Percentiles rank a stretch among this genome's conserved stretches.
Conservation (phyloP, 2,888 invertebrate genomes). For the Acanthosepion lycidas region DNA sequence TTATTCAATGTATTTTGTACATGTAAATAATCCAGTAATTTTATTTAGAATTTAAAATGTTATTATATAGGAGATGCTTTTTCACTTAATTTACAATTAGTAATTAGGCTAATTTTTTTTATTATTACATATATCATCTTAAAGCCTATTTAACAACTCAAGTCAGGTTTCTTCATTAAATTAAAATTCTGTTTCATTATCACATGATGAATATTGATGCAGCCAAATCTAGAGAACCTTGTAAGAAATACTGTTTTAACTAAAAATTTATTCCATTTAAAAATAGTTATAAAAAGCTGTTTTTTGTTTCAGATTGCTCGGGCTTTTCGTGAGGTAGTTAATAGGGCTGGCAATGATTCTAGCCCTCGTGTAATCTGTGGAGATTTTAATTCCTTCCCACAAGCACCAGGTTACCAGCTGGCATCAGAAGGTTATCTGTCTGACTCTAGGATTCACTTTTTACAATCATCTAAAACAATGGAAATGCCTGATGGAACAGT, state of each 20-base stretch:
- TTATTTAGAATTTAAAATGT: too few relatives aligned
- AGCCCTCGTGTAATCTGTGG: slow-evolving; percentile 72
- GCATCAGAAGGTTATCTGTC: slow-evolving; percentile 70
- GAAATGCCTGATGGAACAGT: slow-evolving; percentile 66
- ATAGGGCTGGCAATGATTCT: slow-evolving; percentile 63
- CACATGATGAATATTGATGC: too few relatives aligned
- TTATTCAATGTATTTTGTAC: too few relatives aligned
- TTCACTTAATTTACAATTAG: neutral
- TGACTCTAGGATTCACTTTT: slow-evolving; percentile 64
- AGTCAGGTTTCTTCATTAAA: too few relatives aligned
- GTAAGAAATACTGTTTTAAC: too few relatives aligned
- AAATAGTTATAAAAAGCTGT: too few relatives aligned
- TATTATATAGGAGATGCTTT: too few relatives aligned
- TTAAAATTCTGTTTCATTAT: too few relatives aligned
- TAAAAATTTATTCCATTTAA: too few relatives aligned
- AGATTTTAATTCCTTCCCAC: slow-evolving; percentile 71
- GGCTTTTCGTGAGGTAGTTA: slow-evolving; percentile 70
- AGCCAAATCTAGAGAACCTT: too few relatives aligned
- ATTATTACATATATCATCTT: too few relatives aligned
- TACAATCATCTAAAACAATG: slow-evolving; percentile 64
- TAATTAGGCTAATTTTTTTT: neutral
- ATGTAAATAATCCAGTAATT: too few relatives aligned
- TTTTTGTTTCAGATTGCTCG: slow-evolving; percentile 63
- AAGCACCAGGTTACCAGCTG: slow-evolving; percentile 69
- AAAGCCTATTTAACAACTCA: neutral